Evolutionary conservation across 2,113 vertebrate species (phyloP), one percentile per base, ranked within the genome.

Genomic region (Galeopterus variegatus): DNA sequence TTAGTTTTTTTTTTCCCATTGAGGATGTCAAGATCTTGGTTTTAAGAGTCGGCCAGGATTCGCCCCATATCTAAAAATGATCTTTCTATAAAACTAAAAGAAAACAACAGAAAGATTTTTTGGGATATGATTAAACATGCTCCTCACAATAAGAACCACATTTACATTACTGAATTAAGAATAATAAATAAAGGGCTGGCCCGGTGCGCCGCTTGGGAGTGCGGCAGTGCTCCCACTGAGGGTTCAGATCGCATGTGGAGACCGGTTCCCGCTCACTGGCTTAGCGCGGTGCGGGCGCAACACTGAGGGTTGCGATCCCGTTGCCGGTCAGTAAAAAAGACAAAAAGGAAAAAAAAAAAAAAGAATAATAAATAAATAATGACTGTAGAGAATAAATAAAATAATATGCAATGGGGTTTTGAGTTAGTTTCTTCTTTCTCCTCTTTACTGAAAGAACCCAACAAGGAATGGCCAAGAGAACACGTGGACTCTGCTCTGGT

Each of bases 91-190:
- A 96, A 87, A 76, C 8, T 58, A 3, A 19, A 94, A 65, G 69
- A 86, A 94, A 82, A 87, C n/a, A 73, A 36, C 3, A 8, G 50
- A 48, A 28, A 0, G 2, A 19, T 41, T 33, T 72, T 72, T 77
- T 45, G 58, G 7, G 8, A 23, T 84, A 15, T 96, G 31, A 75
- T 2, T 80, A 52, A 52, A 50, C 4, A 60, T 41, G 28, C 0
- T 45, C 3, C 48, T 72, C 48, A 86, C 21, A 92, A 85, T 45
- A 52, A 85, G 36, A 94, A 73, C 2, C 4, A 26, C 2, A 33
- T 90, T 87, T 75, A 73, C 7, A 89, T 65, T 65, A 19, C 17
- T 72, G 56, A 94, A 92, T 81, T 93, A 14, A 91, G 36, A 77
- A 76, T 62, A 84, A 88, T 54, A 19, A 81, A 65, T 15, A 12